Evolutionary conservation across 2,888 invertebrate species (phyloP).

Genomic region (Acanthopleura granulata): DNA sequence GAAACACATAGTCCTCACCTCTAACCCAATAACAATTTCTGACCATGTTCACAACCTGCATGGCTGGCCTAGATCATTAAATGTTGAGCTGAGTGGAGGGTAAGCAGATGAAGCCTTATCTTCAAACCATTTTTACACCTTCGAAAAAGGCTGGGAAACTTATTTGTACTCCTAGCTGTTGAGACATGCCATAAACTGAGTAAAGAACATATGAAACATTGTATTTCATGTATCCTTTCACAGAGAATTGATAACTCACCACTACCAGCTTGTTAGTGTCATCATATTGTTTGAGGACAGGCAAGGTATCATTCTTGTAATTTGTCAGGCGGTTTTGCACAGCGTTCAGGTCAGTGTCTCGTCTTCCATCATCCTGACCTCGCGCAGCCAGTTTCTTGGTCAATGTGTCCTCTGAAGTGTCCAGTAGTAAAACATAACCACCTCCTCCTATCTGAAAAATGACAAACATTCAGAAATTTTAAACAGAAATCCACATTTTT

Average conservation of each 20-base stretch:
- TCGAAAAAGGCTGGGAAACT: too few species aligned
- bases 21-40: too few species aligned
- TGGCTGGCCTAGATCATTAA: too few species aligned
- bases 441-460: constrained; percentile 59
- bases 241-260: constrained; percentile 45
- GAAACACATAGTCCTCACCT: too few species aligned
- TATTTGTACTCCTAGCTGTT: too few species aligned
- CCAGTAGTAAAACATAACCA: constrained; percentile 58
- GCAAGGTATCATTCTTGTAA: constrained; percentile 63
- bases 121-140: not conserved
- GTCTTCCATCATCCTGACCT: constrained; percentile 44
- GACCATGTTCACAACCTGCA: too few species aligned
- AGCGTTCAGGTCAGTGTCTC: constrained; percentile 58
- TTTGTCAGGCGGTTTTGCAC: constrained; percentile 52
- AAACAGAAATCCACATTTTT: too few species aligned
- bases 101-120: not conserved
- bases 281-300: constrained; percentile 60
- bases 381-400: constrained; percentile 49
- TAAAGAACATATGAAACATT: too few species aligned
- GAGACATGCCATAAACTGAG: too few species aligned
- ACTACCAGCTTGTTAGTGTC: constrained; percentile 56
- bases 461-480: too few species aligned
- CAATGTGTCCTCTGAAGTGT: constrained; percentile 63
- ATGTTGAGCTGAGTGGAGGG: too few species aligned
- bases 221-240: not conserved